Conservation (phyloP, 2,888 invertebrate genomes). For the Perithous albicinctus region DNA sequence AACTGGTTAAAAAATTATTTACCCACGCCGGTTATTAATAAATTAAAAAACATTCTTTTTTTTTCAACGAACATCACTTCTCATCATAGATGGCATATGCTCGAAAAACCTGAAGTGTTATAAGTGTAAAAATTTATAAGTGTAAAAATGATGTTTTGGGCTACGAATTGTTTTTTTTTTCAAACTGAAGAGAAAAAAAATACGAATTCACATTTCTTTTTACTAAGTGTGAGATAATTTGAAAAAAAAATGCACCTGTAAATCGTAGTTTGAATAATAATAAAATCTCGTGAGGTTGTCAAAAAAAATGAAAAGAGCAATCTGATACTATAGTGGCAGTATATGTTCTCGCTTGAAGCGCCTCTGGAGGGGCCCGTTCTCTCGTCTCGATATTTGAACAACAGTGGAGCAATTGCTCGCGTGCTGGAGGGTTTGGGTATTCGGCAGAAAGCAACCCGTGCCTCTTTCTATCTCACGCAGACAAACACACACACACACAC, state of each 20-base stretch:
- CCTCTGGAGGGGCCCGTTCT: slow-evolving; percentile 25
- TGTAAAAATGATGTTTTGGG: too few relatives aligned
- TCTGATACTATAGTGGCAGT: not conserved
- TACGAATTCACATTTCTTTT: too few relatives aligned
- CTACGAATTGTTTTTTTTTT: too few relatives aligned
- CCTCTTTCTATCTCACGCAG: slow-evolving; percentile 5
- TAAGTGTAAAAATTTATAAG: too few relatives aligned
- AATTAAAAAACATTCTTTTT: too few relatives aligned
- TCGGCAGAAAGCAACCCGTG: slow-evolving; percentile 44
- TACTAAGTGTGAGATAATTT: too few relatives aligned
- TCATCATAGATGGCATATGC: not conserved
- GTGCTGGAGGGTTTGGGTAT: not conserved
- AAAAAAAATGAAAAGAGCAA: slow-evolving; percentile 19
- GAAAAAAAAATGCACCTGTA: not conserved
- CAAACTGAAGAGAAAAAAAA: too few relatives aligned
- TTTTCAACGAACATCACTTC: not conserved
- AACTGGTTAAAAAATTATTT: not conserved
- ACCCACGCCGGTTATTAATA: not conserved
- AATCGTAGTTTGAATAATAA: not conserved
- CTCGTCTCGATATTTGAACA: slow-evolving; percentile 60
- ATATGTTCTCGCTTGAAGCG: slow-evolving; percentile 13
- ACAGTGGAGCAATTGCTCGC: slow-evolving; percentile 53
- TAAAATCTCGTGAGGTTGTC: not conserved
- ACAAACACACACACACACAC: slow-evolving; percentile 13
- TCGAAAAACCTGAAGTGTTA: too few relatives aligned